Evolutionary conservation across 2,888 invertebrate species (phyloP), one percentile per base, ranked within the genome.

Genomic region (Autographa gamma): DNA sequence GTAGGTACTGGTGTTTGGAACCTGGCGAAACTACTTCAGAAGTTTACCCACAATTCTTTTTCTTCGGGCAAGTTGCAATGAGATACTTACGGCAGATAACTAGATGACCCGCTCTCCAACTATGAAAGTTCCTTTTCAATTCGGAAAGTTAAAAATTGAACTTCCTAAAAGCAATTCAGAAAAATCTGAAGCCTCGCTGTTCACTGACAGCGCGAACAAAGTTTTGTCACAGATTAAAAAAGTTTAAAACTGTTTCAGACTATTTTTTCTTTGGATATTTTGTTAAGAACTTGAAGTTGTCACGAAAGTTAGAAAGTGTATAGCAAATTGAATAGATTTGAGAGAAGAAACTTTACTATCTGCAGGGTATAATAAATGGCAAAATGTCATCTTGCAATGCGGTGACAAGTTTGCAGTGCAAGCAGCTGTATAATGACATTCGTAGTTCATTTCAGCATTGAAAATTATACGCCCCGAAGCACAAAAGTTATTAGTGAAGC

Each of bases 151-250:
- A 83, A 89, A 89, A 90, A 85, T 84, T 84, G 73, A 86, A 87
- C 83, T 84, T 85, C 79, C 69, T 78, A 77, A 82, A 85, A 85
- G 83, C 86, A 83, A 84, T 87, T 87, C 83, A 76, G 80, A 85
- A 89, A 88, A 88, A 88, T 83, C 80, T 83, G 79, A 85, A 83
- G 71, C 77, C 60, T 67, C 76, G 77, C 77, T 79, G 76, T 81
- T 84, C 84, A 77, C 81, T 74, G 85, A 86, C 83, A 83, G 82
- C 72, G 71, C 74, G 84, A 84, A 85, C 80, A 66, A 83, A 86
- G 83, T 87, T 88, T 85, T 82, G 81, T 85, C 80, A 86, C 82
- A 87, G 88, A 90, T 90, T 89, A 89, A 90, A 90, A 90, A 90
- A 89, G 87, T 90, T 89, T 84, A 77, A 81, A 85, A 88, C 84